Base-by-base conservation (phyloP, 1,140 invertebrate genomes). In the Trichoplusia ni region DNA sequence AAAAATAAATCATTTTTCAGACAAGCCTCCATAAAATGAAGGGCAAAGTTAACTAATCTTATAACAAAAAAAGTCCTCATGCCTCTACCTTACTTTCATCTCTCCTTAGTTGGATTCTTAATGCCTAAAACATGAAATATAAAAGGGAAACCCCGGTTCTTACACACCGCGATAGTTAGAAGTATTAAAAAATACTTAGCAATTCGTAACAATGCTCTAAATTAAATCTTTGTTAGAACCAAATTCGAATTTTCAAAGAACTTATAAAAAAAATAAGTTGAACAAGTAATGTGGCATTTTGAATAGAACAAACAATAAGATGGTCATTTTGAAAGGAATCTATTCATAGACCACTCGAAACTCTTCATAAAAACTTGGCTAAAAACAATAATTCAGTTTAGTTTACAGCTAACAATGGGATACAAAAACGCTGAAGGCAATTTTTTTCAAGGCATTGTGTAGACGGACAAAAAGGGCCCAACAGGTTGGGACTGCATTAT, bases 361-460 rank as follows among this genome's bases (percentile, higher is more conserved):
- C 67, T 63, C 63, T 75, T 79, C 60, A 68, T 64, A 73, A 71
- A 78, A 73, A 75, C 64, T 65, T 63, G 61, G 61, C 69, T 75
- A 86, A 83, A 87, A 86, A 88, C 85, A 86, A 90, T 90, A 81
- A 86, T 85, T 82, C 59, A 77, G 71, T 71, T 61, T 71, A 54
- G 47, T 77, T 71, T 75, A 63, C 60, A 29, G 64, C 37, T 69
- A 14, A 81, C 79, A 82, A 86, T 75, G 67, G 71, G 66, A 46
- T 38, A 66, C 70, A 63, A 67, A 69, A 71, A 60, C 29, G 54
- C 3, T 25, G 61, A 63, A 31, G 49, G 46, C 61, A 62, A 71
- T 80, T 86, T 83, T 85, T 79, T 78, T 61, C n/a, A 49, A 18
- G 51, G 59, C 58, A 67, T 81, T 79, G 71, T 81, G 59, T 67